Evolutionary conservation across 2,888 invertebrate genomes (phyloP).

Genomic region (Pandemis heparana): DNA sequence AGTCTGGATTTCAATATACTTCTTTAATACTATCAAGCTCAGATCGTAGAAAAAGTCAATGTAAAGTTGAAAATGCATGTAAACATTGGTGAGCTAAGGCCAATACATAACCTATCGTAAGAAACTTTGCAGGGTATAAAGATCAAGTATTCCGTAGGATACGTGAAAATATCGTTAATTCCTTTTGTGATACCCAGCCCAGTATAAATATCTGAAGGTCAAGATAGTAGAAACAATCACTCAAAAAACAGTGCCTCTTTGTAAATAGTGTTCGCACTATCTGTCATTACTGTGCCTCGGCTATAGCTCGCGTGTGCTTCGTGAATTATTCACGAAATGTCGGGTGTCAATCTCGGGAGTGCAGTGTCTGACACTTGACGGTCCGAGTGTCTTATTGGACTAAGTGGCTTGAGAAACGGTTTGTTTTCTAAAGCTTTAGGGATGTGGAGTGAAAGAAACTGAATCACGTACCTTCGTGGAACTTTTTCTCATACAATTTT

Average conservation of each 20-base stretch:
- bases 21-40: constrained; percentile 1
- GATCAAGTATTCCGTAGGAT: too few species aligned
- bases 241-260: not conserved
- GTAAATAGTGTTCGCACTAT: not conserved
- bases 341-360: constrained; percentile 54
- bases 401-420: constrained; percentile 19
- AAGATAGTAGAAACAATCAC: not conserved
- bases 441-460: too few species aligned
- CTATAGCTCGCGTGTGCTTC: constrained; percentile 27
- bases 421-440: constrained; percentile 9
- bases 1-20: constrained; percentile 20
- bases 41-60: too few species aligned
- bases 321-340: constrained; percentile 59
- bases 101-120: too few species aligned
- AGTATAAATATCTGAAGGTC: too few species aligned
- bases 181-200: too few species aligned
- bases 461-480: too few species aligned
- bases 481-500: too few species aligned
- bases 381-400: constrained; percentile 24
- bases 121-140: too few species aligned
- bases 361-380: constrained; percentile 35
- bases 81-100: too few species aligned
- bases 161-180: too few species aligned
- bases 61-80: too few species aligned
- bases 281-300: not conserved